These are phyloP conservation scores for Amblyopsis rosae DNA, from an alignment of 2,113 vertebrate genomes.

Conservation along the genomic window DNA sequence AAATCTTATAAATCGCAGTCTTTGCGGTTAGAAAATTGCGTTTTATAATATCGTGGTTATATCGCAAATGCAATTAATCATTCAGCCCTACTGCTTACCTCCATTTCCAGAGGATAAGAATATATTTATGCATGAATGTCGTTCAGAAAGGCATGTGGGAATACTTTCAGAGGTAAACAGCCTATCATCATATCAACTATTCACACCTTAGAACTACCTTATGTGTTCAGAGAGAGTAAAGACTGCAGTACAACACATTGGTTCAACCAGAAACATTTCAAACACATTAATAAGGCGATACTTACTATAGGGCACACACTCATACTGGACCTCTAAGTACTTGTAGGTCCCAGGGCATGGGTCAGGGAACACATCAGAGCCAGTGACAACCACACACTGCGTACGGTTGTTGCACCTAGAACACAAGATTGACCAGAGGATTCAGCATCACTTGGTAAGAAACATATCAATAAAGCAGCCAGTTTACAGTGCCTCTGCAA, in stretches of 20 bases:
- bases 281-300: conserved; percentile 67
- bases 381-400: conserved; percentile 97
- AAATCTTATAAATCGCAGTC: too few relatives aligned
- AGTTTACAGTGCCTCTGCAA: background rate
- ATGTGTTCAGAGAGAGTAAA: conserved; percentile 4
- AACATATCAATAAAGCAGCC: conserved; percentile 19
- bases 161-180: conserved; percentile 10
- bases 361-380: conserved; percentile 98
- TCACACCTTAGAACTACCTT: too few relatives aligned
- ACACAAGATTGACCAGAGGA: conserved; percentile 75
- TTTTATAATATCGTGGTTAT: too few relatives aligned
- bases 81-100: too few relatives aligned
- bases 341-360: conserved; percentile 99
- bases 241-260: conserved; percentile 28
- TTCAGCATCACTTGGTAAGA: conserved; percentile 62
- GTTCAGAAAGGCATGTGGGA: conserved; percentile 25
- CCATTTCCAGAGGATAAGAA: background rate
- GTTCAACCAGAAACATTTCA: conserved; percentile 30
- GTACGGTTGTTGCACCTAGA: conserved; percentile 99
- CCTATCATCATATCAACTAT: background rate
- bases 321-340: conserved; percentile 99
- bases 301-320: conserved; percentile 99
- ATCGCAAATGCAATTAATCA: too few relatives aligned
- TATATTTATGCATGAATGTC: background rate
- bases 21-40: too few relatives aligned